These are phyloP conservation scores for Sinocyclocheilus rhinocerous DNA, from an alignment of 2,113 vertebrate species.

Conservation along the genomic window DNA sequence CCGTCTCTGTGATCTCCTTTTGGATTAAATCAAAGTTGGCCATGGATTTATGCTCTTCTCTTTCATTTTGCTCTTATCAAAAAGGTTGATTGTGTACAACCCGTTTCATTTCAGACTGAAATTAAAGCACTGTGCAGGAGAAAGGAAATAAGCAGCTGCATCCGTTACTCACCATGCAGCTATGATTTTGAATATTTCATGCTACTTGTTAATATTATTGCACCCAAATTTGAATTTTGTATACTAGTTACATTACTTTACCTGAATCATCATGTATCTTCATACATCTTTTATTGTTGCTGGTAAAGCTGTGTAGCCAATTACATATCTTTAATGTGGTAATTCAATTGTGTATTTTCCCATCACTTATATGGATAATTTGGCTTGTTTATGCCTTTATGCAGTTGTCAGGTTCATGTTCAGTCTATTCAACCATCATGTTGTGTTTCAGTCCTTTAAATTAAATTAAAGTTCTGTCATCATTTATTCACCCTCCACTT, in stretches of 20 bases:
- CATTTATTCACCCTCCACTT: background rate
- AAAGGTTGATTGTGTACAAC: constrained; percentile 55
- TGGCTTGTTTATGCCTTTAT: background rate
- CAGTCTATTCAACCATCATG: background rate
- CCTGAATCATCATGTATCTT: background rate
- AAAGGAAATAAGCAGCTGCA: background rate
- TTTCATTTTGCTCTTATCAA: constrained; percentile 63
- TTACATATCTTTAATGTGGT: background rate
- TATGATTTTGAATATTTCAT: constrained; percentile 24
- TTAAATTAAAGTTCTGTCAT: background rate
- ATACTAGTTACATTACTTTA: background rate
- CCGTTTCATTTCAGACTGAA: constrained; percentile 43
- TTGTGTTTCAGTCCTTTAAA: too few species aligned
- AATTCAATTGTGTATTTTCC: background rate
- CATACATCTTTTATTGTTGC: background rate
- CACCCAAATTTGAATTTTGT: background rate
- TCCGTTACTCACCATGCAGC: background rate
- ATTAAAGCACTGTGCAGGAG: constrained; percentile 31
- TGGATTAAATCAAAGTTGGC: constrained; percentile 67
- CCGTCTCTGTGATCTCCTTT: constrained; percentile 51
- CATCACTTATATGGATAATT: background rate
- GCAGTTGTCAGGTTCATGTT: too few species aligned
- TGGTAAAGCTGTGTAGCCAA: background rate
- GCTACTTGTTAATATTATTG: constrained; percentile 16
- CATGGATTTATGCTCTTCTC: constrained; percentile 61